A percentile compares a stretch with the other conserved stretches of the same genome.
These are phyloP conservation scores for Lucifuga dentata DNA, from an alignment of 2,113 vertebrate species.

Conservation along the genomic window DNA sequence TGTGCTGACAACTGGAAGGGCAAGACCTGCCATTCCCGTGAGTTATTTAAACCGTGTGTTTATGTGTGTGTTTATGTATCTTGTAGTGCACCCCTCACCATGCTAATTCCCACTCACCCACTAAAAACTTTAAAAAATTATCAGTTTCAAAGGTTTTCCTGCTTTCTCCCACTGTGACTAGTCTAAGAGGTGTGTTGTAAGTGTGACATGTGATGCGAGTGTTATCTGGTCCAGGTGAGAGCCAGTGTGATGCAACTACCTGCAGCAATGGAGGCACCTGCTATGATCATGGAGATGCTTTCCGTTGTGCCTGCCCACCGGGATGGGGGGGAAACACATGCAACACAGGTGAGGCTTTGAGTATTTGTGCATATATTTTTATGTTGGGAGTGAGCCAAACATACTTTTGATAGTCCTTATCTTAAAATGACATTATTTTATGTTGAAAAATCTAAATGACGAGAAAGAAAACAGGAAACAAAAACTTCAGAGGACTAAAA, in stretches of 20 bases:
- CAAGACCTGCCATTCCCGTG: conserved; percentile 97
- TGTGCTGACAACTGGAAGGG: conserved; percentile 95
- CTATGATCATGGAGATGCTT: conserved; percentile 91
- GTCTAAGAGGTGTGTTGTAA: neutral
- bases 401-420: too few species aligned
- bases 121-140: too few species aligned
- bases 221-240: conserved; percentile 83
- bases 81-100: neutral
- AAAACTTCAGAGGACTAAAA: too few species aligned
- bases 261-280: conserved; percentile 96
- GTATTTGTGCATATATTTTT: too few species aligned
- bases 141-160: too few species aligned
- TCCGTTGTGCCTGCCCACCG: conserved; percentile 90
- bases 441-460: too few species aligned
- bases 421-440: neutral
- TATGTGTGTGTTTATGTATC: conserved; percentile 41
- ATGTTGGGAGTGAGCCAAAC: too few species aligned
- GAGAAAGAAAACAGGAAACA: too few species aligned
- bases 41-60: conserved; percentile 70
- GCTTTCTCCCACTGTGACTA: neutral
- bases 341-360: conserved; percentile 86
- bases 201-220: neutral
- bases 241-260: conserved; percentile 92
- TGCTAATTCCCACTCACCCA: too few species aligned
- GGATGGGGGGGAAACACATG: conserved; percentile 94